Conservation (phyloP, 2,888 invertebrate genomes). For the Vannuccia rotundouncinata region DNA sequence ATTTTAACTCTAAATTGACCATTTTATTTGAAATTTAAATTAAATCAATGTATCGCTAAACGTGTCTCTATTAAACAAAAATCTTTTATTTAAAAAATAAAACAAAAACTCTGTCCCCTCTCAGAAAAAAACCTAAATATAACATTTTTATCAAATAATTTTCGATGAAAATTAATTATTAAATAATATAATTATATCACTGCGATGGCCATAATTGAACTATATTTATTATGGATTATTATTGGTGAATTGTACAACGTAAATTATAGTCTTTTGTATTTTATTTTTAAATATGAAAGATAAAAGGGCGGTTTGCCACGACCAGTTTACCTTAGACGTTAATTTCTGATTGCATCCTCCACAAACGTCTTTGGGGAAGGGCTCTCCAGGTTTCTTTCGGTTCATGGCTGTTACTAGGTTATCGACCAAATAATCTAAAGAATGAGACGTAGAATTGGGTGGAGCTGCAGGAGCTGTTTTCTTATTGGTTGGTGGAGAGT, state of each 20-base stretch:
- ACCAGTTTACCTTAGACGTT: neutral
- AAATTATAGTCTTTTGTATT: neutral
- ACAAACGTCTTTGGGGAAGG: conserved; percentile 12
- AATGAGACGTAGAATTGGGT: neutral
- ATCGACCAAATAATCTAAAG: neutral
- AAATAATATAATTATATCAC: too few species aligned
- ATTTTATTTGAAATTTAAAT: too few species aligned
- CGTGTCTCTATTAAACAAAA: too few species aligned
- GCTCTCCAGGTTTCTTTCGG: neutral
- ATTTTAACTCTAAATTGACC: too few species aligned
- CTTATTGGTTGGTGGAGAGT: too few species aligned
- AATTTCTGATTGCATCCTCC: neutral
- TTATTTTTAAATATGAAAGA: neutral
- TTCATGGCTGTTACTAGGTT: neutral
- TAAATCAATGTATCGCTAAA: too few species aligned
- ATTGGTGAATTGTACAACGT: neutral
- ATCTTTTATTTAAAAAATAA: too few species aligned
- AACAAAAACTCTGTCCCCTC: too few species aligned
- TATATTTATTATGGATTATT: neutral
- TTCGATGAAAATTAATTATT: too few species aligned
- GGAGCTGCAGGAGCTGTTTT: neutral
- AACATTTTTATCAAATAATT: too few species aligned
- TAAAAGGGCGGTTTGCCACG: neutral
- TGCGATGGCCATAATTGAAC: too few species aligned
- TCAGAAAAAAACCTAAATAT: too few species aligned